Evolutionary conservation across 2,797 vertebrate genomes (phyloP), one percentile per base, ranked within the genome.

Genomic region (Psittacula echo): DNA sequence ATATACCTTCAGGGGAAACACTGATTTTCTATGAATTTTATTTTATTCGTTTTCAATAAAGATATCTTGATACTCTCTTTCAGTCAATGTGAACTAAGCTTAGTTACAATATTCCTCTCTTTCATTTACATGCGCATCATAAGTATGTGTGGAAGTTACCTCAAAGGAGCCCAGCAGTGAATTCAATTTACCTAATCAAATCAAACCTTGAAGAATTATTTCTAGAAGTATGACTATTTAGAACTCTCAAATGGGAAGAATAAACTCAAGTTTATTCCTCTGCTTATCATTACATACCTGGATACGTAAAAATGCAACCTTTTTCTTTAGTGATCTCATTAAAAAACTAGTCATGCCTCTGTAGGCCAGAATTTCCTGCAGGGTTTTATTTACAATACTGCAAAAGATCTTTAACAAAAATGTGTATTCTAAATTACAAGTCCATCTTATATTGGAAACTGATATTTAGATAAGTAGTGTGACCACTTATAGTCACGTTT

Each of bases 151-250:
- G 22, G 39, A 92, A 6, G 12, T 16, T 88, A 87, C 51, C 77
- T 32, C 61, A 70, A 85, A 86, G 54, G 22, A 90, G 1, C 11
- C 29, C 39, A 84, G 21, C 12, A 81, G 20, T 76, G 24, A 90
- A 94, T 79, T 22, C 66, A 90, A 84, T 94, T 84, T 78, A 70
- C 22, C 17, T 76, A 84, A 95, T 85, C 45, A 86, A 72, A 62
- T 58, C 10, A 81, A 88, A 82, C 9, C 18, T 64, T 54, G 16
- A 66, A 79, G 9, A 82, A 64, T 32, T 60, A 67, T 67, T 82
- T 91, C 64, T 56, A 76, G 37, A 85, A 60, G 17, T 34, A 58
- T 70, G 37, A 16, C 24, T 85, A 37, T 45, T 70, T 85, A 84
- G 42, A 81, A 85, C 17, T 67, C 16, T 68, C 50, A 88, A 74